Evolutionary conservation across 2,113 vertebrate species (phyloP).

Genomic region (Dendropsophus ebraccatus): DNA sequence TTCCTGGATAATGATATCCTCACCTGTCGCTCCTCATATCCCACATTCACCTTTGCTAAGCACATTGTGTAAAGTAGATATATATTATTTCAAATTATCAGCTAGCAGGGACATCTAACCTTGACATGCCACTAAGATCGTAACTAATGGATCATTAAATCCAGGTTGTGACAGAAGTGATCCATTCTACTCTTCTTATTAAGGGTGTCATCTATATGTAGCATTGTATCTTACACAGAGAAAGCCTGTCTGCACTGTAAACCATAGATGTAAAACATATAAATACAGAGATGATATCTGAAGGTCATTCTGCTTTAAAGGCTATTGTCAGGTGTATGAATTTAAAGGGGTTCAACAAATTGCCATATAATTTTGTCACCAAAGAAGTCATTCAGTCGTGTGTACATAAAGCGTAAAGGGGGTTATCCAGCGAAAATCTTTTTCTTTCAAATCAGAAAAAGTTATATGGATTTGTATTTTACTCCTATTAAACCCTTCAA

Average conservation of each 20-base stretch:
- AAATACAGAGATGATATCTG: neutral
- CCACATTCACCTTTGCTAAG: neutral
- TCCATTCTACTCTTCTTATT: neutral
- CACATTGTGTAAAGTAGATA: neutral
- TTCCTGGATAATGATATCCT: slow-evolving; percentile 10
- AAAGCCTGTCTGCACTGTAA: neutral
- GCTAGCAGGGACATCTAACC: neutral
- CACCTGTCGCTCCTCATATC: neutral
- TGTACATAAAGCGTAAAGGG: no score
- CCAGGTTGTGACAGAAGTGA: neutral
- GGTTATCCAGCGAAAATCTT: no score
- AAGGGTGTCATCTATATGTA: neutral
- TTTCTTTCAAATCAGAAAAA: no score
- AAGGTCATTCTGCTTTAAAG: neutral
- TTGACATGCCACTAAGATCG: neutral
- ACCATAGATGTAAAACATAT: neutral
- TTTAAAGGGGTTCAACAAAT: neutral
- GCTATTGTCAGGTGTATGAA: neutral
- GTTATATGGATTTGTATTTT: no score
- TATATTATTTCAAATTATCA: neutral
- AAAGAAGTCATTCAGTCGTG: neutral
- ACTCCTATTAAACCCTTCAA: no score
- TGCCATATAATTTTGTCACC: neutral
- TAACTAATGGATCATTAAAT: slow-evolving; percentile 29
- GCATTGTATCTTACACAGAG: neutral